Conservation (phyloP, 1,140 invertebrate species). For the Apis florea region DNA sequence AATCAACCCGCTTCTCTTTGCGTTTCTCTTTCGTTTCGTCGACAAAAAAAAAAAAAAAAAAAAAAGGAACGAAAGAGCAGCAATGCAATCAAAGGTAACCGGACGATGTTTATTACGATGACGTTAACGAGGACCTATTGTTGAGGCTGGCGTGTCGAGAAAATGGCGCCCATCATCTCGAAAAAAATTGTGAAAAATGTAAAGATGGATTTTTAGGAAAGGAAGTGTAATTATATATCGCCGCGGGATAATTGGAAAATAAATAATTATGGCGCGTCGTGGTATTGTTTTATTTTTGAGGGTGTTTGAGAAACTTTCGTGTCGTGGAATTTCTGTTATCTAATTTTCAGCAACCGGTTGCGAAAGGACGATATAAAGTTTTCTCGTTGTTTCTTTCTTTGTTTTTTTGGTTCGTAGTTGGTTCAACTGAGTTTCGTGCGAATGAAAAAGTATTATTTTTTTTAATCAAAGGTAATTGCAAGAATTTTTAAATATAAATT, state of each 20-base stretch:
- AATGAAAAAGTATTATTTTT: no score
- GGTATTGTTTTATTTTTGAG: background rate
- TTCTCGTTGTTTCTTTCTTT: no score
- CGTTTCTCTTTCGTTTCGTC: background rate
- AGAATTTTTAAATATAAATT: no score
- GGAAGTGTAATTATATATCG: background rate
- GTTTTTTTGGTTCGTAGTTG: no score
- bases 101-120: slow-evolving; percentile 41
- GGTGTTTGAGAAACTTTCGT: no score
- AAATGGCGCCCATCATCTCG: background rate
- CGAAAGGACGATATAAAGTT: no score
- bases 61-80: background rate
- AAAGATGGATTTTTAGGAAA: background rate
- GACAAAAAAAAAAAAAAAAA: slow-evolving; percentile 21
- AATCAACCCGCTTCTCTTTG: background rate
- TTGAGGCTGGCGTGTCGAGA: background rate
- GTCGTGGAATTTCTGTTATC: no score
- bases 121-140: slow-evolving; percentile 39
- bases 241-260: background rate
- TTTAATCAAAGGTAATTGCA: no score
- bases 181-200: background rate
- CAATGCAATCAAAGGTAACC: slow-evolving; percentile 50
- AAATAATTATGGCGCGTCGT: background rate
- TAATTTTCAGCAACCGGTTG: no score
- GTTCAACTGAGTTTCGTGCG: no score